These are phyloP conservation scores for Lepidurus arcticus DNA, from an alignment of 1,140 invertebrate species.

Conservation along the genomic window DNA sequence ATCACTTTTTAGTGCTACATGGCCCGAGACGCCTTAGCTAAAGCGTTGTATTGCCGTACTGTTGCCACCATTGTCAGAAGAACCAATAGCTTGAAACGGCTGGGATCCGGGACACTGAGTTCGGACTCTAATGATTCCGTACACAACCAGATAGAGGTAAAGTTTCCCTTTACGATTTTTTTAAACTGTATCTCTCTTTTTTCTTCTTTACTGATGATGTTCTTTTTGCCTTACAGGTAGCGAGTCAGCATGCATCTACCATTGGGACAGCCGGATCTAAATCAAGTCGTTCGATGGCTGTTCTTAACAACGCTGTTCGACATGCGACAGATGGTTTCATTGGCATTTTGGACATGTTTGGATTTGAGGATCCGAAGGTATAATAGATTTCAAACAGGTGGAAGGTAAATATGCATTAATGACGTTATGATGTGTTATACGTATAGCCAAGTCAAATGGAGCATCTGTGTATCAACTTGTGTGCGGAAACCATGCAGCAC, in stretches of 20 bases:
- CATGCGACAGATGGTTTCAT: conserved; percentile 94
- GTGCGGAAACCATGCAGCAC: conserved; percentile 94
- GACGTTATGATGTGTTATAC: conserved; percentile 24
- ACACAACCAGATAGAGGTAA: conserved; percentile 67
- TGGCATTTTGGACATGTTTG: conserved; percentile 92
- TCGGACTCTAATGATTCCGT: conserved; percentile 88
- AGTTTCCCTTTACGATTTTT: conserved; percentile 1
- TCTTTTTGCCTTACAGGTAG: conserved; percentile 45
- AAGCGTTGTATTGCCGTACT: conserved; percentile 87
- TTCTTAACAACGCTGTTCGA: conserved; percentile 80
- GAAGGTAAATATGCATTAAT: not conserved
- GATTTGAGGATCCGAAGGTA: conserved; percentile 81
- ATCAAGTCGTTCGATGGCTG: conserved; percentile 71
- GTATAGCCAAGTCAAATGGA: conserved; percentile 74
- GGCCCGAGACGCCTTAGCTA: conserved; percentile 81
- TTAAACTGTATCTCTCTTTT: not conserved
- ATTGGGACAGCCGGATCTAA: conserved; percentile 78
- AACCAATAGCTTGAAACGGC: conserved; percentile 82
- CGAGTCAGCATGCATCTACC: conserved; percentile 80
- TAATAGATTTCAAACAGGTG: not conserved
- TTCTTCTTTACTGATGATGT: not conserved
- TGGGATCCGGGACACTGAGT: conserved; percentile 68
- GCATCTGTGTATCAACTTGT: conserved; percentile 89
- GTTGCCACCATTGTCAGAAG: conserved; percentile 89
- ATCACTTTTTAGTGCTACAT: conserved; percentile 59